phyloP scores from a whole-genome alignment of 2,888 invertebrate genomes.

The Himalopsyche japonica region DNA sequence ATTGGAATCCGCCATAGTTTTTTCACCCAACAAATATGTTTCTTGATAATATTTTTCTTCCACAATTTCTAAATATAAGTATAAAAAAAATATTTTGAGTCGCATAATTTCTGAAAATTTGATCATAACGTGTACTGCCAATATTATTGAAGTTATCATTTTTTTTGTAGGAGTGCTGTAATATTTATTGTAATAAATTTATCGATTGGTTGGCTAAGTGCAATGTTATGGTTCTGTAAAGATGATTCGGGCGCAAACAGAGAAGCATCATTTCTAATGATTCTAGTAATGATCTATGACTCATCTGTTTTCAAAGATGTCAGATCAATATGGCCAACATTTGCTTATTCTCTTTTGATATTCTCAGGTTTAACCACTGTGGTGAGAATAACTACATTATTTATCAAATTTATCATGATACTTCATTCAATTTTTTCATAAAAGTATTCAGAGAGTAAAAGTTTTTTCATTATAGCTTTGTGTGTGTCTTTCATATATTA shows the following conservation, averaged over 20 bases:
- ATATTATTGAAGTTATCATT: not conserved
- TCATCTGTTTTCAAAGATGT: slow-evolving; percentile 55
- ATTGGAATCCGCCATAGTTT: too few species aligned
- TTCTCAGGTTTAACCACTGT: slow-evolving; percentile 65
- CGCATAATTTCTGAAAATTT: too few species aligned
- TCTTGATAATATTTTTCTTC: too few species aligned
- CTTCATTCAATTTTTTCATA: too few species aligned
- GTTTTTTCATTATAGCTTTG: too few species aligned
- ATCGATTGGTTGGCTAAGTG: slow-evolving; percentile 61
- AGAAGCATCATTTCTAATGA: slow-evolving; percentile 61
- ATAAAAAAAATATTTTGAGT: not conserved
- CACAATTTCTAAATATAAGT: too few species aligned
- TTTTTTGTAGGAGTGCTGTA: slow-evolving; percentile 62
- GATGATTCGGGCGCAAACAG: slow-evolving; percentile 49
- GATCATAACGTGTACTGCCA: too few species aligned
- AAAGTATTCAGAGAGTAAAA: too few species aligned
- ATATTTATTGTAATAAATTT: slow-evolving; percentile 61
- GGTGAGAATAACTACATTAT: slow-evolving; percentile 51
- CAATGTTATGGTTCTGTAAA: slow-evolving; percentile 60
- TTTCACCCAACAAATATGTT: too few species aligned
- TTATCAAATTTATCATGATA: too few species aligned
- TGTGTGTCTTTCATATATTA: too few species aligned
- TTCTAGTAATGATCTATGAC: slow-evolving; percentile 65
- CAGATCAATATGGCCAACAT: slow-evolving; percentile 60
- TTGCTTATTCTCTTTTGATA: slow-evolving; percentile 60